Evolutionary conservation across 2,888 invertebrate genomes (phyloP), one percentile per base, ranked within the genome.

Genomic region (Listrodromus nycthemerus): DNA sequence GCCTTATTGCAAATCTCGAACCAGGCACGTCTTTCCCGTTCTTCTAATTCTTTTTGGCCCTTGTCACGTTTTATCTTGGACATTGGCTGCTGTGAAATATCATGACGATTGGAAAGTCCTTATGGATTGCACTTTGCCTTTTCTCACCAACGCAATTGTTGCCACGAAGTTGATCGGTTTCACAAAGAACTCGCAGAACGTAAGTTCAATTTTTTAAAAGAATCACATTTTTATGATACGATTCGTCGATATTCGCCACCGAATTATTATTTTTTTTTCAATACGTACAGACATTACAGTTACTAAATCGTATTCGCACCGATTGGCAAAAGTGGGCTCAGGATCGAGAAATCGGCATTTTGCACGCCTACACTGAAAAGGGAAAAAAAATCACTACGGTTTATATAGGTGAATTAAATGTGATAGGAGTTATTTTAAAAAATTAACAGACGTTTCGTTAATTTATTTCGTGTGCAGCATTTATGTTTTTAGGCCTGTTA

Each of bases 321-420:
- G 41, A 45, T 45, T 45, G 41, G 55, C 55, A 24, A 55, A 13
- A 24, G 24, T 55, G 55, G 55, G 21, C 55, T 13, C 21, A 13
- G 0, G 55, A 55, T 24, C 21, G 13, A 21, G 55, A 55, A 55
- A 24, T 55, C 4, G 1, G 10, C 21, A 21, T 45, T 45, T 16
- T 45, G 13, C 41, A 45, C 16, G 41, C 3, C 13, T 16, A 45
- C 41, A 16, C 41, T 4, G 5, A 4, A 0, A 30, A 24, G n/a
- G 79, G 79, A 27, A 69, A 61, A 63, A 74, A 65, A 33, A 58
- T 79, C 8, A 48, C 63, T 21, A 13, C 48, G 37, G 13, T 21
- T 30, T 82, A 74, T 30, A 8, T 74, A 82, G 82, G 82, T 82
- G 37, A 50, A 52, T 30, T 13, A 3, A 21, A 7, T 8, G 41